Evolutionary conservation across 2,888 invertebrate genomes (phyloP), one percentile per base, ranked within the genome.

Genomic region (Campaea margaritaria): DNA sequence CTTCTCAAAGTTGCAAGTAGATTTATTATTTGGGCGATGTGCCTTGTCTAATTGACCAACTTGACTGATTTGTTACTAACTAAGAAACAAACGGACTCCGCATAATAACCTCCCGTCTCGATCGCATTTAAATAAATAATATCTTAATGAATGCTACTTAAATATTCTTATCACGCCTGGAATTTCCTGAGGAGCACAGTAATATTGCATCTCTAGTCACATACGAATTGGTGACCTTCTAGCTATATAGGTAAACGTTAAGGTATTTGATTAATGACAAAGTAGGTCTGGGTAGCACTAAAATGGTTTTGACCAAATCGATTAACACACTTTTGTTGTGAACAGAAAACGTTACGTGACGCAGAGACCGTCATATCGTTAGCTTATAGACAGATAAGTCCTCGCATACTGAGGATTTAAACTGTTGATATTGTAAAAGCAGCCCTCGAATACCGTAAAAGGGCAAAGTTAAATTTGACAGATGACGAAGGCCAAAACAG

Each of bases 141-240:
- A 65, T 72, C 70, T 71, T 68, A 71, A 68, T 73, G 66, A 66
- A 65, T 58, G 49, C 3, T 55, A 36, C 62, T 73, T 74, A 66
- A 58, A 61, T 73, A 87, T 85, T 83, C 83, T 62, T 59, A 73
- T 73, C 86, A 76, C 76, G 79, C 41, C 48, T 70, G 74, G 78
- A 75, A 80, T 79, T 80, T 79, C 76, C 80, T 81, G 76, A 79
- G 75, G 73, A 73, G 73, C 73, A 69, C 62, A 65, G 70, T 75
- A 74, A 75, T 74, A 76, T 76, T 71, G 67, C 76, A 74, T 73
- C 72, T 73, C 71, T 21, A 70, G 73, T 70, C 68, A 73, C 75
- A 77, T 76, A 74, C 70, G 67, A 79, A 77, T 76, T 58, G 48
- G 55, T 64, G 75, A 69, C 78, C 80, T 82, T 83, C 75, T 68